Percentiles rank a stretch among this genome's conserved stretches.
Conservation (phyloP, 2,888 invertebrate species). For the Leptinotarsa juncta region DNA sequence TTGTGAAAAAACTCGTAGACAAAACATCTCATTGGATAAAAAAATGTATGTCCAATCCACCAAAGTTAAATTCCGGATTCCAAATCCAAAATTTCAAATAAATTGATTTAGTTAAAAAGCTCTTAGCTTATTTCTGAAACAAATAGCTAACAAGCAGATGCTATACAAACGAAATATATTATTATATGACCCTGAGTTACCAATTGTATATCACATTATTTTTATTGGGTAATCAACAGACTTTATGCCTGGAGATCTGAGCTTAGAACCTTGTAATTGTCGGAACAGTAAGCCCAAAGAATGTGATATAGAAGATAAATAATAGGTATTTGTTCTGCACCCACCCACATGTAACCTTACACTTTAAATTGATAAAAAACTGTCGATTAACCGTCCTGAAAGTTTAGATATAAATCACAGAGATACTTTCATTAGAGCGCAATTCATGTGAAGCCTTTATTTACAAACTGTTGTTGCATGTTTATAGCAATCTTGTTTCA, state of each 20-base stretch:
- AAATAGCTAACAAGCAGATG: background rate
- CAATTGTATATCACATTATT: background rate
- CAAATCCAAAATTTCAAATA: too few relatives aligned
- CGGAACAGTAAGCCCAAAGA: conserved; percentile 15
- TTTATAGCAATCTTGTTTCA: too few relatives aligned
- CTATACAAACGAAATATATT: background rate
- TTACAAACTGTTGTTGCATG: too few relatives aligned
- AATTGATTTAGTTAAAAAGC: too few relatives aligned
- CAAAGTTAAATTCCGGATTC: too few relatives aligned
- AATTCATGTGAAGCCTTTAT: too few relatives aligned
- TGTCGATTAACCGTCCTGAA: conserved; percentile 12
- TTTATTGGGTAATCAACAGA: background rate
- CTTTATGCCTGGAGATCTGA: background rate
- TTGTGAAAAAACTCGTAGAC: too few relatives aligned
- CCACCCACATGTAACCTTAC: conserved; percentile 16
- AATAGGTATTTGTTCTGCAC: conserved; percentile 8
- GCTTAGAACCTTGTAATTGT: conserved; percentile 16
- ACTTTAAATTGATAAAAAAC: conserved; percentile 4
- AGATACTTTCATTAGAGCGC: too few relatives aligned
- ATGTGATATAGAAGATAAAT: conserved; percentile 7
- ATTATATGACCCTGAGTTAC: background rate
- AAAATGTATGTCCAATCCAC: too few relatives aligned
- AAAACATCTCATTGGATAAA: too few relatives aligned
- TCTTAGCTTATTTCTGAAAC: too few relatives aligned
- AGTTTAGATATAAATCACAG: background rate